phyloP scores from a whole-genome alignment of 2,113 vertebrate genomes.

The Elephantulus edwardii region DNA sequence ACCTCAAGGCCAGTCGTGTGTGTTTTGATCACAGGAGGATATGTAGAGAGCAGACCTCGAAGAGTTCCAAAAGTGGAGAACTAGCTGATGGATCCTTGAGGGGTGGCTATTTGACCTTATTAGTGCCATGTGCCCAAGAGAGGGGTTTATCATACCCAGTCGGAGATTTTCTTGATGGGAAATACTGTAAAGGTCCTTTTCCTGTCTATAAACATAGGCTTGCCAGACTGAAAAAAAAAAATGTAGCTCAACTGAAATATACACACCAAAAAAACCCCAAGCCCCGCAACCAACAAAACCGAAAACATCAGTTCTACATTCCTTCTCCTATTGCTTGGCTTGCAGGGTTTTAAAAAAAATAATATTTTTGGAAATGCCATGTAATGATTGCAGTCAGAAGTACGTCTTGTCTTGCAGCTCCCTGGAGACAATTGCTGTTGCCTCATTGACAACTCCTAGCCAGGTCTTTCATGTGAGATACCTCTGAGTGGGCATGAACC shows the following conservation, averaged over 20 bases:
- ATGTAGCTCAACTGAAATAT: slow-evolving; percentile 31
- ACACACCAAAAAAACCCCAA: neutral
- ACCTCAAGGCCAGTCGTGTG: slow-evolving; percentile 47
- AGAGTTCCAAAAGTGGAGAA: neutral
- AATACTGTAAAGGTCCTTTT: slow-evolving; percentile 72
- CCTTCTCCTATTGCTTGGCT: slow-evolving; percentile 13
- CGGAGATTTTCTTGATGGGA: slow-evolving; percentile 66
- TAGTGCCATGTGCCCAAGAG: slow-evolving; percentile 63
- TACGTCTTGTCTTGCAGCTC: slow-evolving; percentile 17
- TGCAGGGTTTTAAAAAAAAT: neutral
- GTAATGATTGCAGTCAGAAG: slow-evolving; percentile 40
- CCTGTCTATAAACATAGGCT: slow-evolving; percentile 52
- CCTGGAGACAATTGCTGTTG: neutral
- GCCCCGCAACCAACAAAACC: too few relatives aligned
- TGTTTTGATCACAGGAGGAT: slow-evolving; percentile 58
- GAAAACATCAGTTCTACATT: slow-evolving; percentile 46
- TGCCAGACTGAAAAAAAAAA: slow-evolving; percentile 67
- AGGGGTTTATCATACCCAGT: slow-evolving; percentile 52
- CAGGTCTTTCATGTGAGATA: neutral
- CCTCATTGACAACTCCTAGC: neutral
- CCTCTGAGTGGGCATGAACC: neutral
- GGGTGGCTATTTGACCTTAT: slow-evolving; percentile 61
- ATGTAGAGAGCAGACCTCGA: slow-evolving; percentile 47
- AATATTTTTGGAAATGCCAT: slow-evolving; percentile 41
- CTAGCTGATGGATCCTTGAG: slow-evolving; percentile 34